Evolutionary conservation across 2,113 vertebrate genomes (phyloP).

Genomic region (Psittacula cyanocephala): DNA sequence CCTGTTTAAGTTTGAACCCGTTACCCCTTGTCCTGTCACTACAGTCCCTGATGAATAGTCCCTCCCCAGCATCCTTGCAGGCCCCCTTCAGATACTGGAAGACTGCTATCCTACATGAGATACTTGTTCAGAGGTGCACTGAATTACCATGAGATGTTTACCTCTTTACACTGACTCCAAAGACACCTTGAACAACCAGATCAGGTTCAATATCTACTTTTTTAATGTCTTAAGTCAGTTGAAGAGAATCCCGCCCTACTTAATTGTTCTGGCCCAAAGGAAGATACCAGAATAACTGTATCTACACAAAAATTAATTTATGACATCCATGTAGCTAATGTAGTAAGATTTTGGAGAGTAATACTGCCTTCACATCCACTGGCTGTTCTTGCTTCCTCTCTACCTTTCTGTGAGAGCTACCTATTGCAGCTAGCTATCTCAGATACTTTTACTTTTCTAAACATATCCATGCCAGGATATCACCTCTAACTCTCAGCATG

Average conservation of each 20-base stretch:
- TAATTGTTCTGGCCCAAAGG: background rate
- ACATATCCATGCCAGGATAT: background rate
- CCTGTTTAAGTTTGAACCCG: too few species aligned
- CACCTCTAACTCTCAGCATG: background rate
- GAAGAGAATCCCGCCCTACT: background rate
- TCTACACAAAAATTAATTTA: background rate
- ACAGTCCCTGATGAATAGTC: too few species aligned
- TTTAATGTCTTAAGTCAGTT: background rate
- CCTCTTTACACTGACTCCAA: background rate
- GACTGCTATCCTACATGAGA: background rate
- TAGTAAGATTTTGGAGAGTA: background rate
- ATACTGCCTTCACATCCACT: background rate
- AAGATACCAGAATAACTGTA: background rate
- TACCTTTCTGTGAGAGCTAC: background rate
- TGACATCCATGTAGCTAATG: background rate
- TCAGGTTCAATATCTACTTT: background rate
- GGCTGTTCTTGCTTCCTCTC: background rate
- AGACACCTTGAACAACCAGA: background rate
- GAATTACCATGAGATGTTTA: background rate
- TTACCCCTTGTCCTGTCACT: too few species aligned
- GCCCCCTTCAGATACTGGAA: too few species aligned
- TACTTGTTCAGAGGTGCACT: background rate
- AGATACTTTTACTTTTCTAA: background rate
- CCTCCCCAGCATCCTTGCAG: too few species aligned
- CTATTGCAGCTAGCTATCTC: fast-evolving